Evolutionary conservation across 2,113 vertebrate species (phyloP), one percentile per base, ranked within the genome.

Genomic region (Pluvianellus socialis): DNA sequence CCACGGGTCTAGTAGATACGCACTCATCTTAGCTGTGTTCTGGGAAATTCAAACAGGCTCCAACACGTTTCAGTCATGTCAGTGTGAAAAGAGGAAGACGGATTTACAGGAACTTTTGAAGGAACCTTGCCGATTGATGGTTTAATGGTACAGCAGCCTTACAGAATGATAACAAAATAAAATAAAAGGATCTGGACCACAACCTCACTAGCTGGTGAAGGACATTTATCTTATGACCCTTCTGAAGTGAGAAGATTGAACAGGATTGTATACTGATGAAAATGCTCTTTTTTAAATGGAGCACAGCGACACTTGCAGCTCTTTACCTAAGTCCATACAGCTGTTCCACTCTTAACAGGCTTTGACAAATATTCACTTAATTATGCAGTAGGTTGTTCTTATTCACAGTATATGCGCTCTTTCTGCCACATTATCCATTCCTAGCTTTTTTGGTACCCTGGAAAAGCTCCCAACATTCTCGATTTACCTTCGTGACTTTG

Each of bases 231-330:
- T 53, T 27, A 45, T 0, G 5, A 76, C 8, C 22, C 4, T 27
- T 27, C 76, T 65, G 58, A 88, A 62, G 27, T 8, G 13, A 55
- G 50, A 77, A 84, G 56, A 38, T 2, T 82, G 23, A 74, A 65
- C 71, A 82, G 30, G 27, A 49, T 3, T 47, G 47, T 10, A 76
- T 7, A 6, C 42, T 40, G 53, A 63, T 19, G 4, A 75, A 84
- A 9, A 49, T 27, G 3, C 6, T 76, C 2, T 67, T 42, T 49
- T 56, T 56, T 12, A 44, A 52, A 59, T 3, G 1, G 9, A 49
- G 10, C 2, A 23, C 0, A 2, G 26, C 1, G 1, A 53, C 33
- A 66, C 14, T 13, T 10, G 8, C 0, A 0, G 23, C 3, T 77
- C 35, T 88, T 42, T 53, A 47, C 30, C 3, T 1, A 83, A 82